phyloP scores from a whole-genome alignment of 2,113 vertebrate genomes.

The Arizona elegans region DNA sequence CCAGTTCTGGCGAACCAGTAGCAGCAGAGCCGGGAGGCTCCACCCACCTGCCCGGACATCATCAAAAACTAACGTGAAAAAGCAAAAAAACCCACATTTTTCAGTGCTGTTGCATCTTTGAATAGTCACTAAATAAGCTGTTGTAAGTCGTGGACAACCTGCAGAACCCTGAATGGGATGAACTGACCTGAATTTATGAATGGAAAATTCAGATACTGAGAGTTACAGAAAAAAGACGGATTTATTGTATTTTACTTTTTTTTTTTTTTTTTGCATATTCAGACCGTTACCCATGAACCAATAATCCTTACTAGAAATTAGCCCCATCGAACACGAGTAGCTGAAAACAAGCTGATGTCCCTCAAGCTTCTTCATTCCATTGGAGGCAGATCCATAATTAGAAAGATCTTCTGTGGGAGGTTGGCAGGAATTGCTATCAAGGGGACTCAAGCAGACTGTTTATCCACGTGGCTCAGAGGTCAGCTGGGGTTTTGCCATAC shows the following conservation, averaged over 20 bases:
- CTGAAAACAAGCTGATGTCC: background rate
- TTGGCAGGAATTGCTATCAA: background rate
- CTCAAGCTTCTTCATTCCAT: constrained; percentile 1
- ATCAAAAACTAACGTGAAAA: background rate
- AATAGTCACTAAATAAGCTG: background rate
- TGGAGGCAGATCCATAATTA: constrained; percentile 24
- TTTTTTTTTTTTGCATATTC: background rate
- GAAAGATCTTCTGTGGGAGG: constrained; percentile 25
- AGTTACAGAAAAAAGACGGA: background rate
- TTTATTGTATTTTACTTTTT: background rate
- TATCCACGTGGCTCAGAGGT: constrained; percentile 40
- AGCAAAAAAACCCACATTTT: background rate
- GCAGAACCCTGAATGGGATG: background rate
- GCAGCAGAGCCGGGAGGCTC: too few relatives aligned
- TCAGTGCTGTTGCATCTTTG: background rate
- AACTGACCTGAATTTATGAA: background rate
- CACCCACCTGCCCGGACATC: too few relatives aligned
- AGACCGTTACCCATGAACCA: background rate
- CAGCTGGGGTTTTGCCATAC: constrained; percentile 42
- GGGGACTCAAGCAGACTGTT: constrained; percentile 15
- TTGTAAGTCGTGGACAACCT: background rate
- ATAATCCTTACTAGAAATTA: background rate
- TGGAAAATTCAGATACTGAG: background rate
- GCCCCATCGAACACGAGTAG: background rate
- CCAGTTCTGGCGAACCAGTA: too few relatives aligned